Evolutionary conservation across 1,140 invertebrate species (phyloP), one percentile per base, ranked within the genome.

Genomic region (silkworm (Bombyx mori)): DNA sequence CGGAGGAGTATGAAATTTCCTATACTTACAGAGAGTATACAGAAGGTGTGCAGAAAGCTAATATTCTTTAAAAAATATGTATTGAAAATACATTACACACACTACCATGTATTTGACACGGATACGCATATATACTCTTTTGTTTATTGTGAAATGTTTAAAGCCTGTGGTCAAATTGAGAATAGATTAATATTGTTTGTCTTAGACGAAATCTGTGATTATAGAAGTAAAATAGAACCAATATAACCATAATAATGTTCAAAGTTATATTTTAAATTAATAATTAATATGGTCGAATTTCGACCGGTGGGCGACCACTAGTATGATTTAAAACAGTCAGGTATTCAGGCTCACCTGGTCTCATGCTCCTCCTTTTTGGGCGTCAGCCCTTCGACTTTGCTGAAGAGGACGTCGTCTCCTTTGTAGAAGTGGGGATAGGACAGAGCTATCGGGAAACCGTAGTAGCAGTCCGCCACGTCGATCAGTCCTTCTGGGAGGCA

Each of bases 341-440:
- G 45, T 35, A 18, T 47, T 2, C 9, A 53, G 44, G 58, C 66
- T 66, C 60, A 85, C 83, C 75, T 78, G 54, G 82, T 83, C 66
- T 93, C 91, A 79, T 97, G 95, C 54, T 91, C 71, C 35, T 92
- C 85, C 53, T 88, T 77, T 56, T 91, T 85, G 0, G 96, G 95
- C 4, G 86, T 67, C 8, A 95, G 76, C 12, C 96, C 96, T 26
- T 91, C 90, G 0, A 97, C 89, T 45, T 91, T 90, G 47, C 92
- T 86, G 46, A 91, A 73, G 7, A 96, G 86, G 0, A 86, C 76
- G 3, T 91, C 89, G 66, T 95, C 93, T 3, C 92, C 90, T 58
- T 94, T 89, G 71, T 93, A 92, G 79, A 97, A 98, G 79, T 98
- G 96, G 3, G 96, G 96, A 72, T 94, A 95, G n/a, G 96, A 96